These are phyloP conservation scores for Delphinus delphis DNA, from an alignment of 2,113 vertebrate genomes.

Conservation along the genomic window DNA sequence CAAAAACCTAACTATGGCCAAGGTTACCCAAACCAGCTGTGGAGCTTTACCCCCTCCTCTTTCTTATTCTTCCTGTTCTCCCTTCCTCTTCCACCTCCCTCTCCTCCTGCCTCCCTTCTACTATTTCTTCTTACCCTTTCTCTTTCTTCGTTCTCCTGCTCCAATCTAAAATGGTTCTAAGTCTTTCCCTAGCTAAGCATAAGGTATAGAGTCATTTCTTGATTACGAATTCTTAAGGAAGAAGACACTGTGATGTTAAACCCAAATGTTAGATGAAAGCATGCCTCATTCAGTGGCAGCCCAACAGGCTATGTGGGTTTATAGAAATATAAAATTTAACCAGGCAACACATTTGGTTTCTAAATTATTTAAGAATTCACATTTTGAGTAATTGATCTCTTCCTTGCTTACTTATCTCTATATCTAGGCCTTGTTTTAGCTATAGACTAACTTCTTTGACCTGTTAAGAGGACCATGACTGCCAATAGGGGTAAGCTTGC, in stretches of 20 bases:
- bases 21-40: background rate
- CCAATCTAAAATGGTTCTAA: background rate
- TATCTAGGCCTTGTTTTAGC: background rate
- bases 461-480: background rate
- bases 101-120: background rate
- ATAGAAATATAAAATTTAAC: background rate
- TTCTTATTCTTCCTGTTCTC: background rate
- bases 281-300: background rate
- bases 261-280: background rate
- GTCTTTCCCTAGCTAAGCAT: background rate
- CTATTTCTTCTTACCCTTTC: background rate
- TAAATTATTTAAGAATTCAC: slow-evolving; percentile 13
- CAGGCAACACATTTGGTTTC: background rate
- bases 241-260: background rate
- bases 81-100: background rate
- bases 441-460: background rate
- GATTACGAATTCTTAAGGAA: background rate
- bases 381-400: background rate
- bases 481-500: background rate
- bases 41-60: background rate
- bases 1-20: background rate
- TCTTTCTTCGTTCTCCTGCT: background rate
- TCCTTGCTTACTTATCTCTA: background rate
- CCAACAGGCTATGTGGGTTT: background rate
- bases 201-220: background rate